Evolutionary conservation across 2,888 invertebrate genomes (phyloP), one percentile per base, ranked within the genome.

Genomic region (Dicyrtoma fusca): DNA sequence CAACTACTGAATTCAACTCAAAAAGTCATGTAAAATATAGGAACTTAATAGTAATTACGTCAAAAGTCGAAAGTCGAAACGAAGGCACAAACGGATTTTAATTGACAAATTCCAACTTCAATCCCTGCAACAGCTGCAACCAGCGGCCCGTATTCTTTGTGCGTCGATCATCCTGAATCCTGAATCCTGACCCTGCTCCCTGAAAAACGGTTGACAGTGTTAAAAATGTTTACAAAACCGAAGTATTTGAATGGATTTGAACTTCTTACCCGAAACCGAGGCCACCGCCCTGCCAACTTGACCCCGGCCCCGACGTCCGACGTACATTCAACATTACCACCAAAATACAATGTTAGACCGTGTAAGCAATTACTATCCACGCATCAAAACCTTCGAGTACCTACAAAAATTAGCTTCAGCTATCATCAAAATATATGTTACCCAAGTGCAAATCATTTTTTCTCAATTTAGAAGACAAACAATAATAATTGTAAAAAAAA

Each of bases 401-500:
- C 66, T 66, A 65, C 42, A 17, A 61, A n/a, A n/a, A n/a, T n/a
- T n/a, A n/a, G 34, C 45, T 64, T 23, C 59, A 26, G 51, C 42
- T 53, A 66, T 55, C 55, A 66, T 66, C 66, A 68, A 53, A 51
- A 68, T n/a, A n/a, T n/a, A n/a, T 68, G 68, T 68, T 68, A 68
- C 68, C 68, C 68, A 68, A 68, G 68, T 68, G 68, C 68, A 68
- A 68, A 68, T 68, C 68, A 57, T 42, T 25, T 55, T 66, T 53
- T 68, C 68, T 63, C 42, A 61, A 10, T 23, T 23, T 21, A 55
- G 55, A 21, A 21, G 17, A 55, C 21, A 4, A 21, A 55, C 21
- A 19, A 55, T 13, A 34, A 34, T 34, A 34, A 34, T 51, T 51
- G 21, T 25, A 55, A 23, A 21, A 49, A 49, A 6, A 49, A 49